phyloP scores from a whole-genome alignment of 2,797 vertebrate genomes.

The Lagorchestes hirsutus region DNA sequence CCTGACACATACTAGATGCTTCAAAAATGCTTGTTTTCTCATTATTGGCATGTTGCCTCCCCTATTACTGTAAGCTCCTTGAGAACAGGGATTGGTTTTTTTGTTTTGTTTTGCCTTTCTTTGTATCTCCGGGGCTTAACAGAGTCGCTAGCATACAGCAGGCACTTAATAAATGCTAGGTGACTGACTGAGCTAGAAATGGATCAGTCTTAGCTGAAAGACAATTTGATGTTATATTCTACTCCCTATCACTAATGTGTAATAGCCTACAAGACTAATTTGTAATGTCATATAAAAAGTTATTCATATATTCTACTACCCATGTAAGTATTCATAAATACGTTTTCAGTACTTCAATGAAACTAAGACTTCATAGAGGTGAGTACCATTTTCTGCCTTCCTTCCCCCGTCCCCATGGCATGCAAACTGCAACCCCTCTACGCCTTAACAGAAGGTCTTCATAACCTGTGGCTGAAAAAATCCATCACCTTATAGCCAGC shows the following conservation, averaged over 20 bases:
- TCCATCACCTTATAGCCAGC: background rate
- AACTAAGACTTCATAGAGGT: background rate
- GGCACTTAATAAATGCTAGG: background rate
- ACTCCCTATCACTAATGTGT: background rate
- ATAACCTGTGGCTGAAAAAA: background rate
- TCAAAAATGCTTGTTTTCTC: background rate
- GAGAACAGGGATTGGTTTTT: background rate
- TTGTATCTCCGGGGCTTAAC: background rate
- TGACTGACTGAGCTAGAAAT: background rate
- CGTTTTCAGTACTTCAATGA: background rate
- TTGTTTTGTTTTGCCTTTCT: background rate
- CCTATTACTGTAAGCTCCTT: background rate
- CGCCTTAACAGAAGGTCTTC: background rate
- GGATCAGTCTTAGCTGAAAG: background rate
- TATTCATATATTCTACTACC: background rate
- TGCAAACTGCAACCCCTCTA: background rate
- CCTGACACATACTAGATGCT: background rate
- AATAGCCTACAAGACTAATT: background rate
- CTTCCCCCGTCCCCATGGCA: background rate
- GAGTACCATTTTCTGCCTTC: background rate
- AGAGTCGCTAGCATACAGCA: background rate
- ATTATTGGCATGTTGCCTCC: background rate
- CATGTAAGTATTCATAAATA: background rate
- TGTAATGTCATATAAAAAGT: background rate
- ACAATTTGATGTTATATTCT: background rate